Conservation (phyloP, 2,113 vertebrate genomes). For the Puffinus mauretanicus region DNA sequence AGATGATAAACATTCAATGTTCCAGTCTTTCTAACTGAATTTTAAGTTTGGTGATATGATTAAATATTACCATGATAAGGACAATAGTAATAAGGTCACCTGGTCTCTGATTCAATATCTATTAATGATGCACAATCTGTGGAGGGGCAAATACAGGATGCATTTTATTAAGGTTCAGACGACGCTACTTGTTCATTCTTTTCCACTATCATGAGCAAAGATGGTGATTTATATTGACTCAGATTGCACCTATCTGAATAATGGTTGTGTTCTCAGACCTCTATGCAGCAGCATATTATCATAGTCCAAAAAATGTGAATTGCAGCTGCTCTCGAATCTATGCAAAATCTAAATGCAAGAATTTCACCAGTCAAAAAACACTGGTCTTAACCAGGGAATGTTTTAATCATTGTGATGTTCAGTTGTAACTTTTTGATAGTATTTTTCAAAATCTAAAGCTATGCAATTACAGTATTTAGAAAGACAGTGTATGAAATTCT, state of each 20-base stretch:
- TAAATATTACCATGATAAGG: not conserved
- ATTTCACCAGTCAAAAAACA: not conserved
- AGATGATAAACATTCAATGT: not conserved
- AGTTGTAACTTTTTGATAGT: not conserved
- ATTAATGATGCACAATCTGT: not conserved
- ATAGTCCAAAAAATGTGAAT: not conserved
- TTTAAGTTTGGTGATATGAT: not conserved
- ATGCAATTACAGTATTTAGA: not conserved
- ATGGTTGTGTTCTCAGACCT: not conserved
- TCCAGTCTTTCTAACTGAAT: not conserved
- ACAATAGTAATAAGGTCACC: not conserved
- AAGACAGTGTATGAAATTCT: not conserved
- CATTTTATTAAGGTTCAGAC: conserved; percentile 4
- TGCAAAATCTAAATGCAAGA: not conserved
- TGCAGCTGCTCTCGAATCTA: not conserved
- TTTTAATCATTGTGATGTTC: not conserved
- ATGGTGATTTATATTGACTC: not conserved
- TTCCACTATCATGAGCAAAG: conserved; percentile 24
- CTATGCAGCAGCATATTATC: not conserved
- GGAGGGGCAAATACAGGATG: not conserved
- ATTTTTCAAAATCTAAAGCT: not conserved
- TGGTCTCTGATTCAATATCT: not conserved
- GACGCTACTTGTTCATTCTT: conserved; percentile 9
- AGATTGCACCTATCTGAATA: not conserved
- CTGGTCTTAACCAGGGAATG: not conserved